Conservation (phyloP, 2,888 invertebrate species). For the Campoletis raptor region DNA sequence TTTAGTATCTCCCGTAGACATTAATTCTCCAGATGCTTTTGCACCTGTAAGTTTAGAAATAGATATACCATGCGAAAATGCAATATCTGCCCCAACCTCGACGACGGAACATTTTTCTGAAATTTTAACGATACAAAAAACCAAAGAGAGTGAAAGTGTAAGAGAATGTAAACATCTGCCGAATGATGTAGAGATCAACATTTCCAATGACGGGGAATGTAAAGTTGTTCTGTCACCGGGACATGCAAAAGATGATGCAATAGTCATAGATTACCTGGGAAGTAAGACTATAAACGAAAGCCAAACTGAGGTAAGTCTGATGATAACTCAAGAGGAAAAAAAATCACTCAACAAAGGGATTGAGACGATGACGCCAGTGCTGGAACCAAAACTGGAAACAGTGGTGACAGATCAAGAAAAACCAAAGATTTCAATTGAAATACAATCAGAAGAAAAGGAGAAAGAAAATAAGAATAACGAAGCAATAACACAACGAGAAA, state of each 20-base stretch:
- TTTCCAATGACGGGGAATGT: neutral
- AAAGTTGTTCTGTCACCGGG: neutral
- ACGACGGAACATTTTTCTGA: constrained; percentile 20
- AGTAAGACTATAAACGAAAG: neutral
- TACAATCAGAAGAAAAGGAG: neutral
- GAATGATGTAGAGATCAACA: constrained; percentile 21
- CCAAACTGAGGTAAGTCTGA: neutral
- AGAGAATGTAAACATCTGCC: neutral
- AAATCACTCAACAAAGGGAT: neutral
- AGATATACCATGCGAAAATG: constrained; percentile 4
- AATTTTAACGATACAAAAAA: neutral
- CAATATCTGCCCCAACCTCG: constrained; percentile 25
- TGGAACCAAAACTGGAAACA: neutral
- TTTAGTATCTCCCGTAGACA: constrained; percentile 24
- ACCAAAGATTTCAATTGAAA: neutral
- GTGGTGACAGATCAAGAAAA: neutral
- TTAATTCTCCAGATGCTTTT: constrained; percentile 2
- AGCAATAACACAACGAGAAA: neutral
- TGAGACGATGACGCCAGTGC: neutral
- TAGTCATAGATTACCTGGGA: neutral
- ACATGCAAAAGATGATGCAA: neutral
- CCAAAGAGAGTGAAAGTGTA: neutral
- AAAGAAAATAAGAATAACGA: neutral
- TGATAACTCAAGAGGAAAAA: neutral
- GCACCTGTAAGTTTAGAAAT: constrained; percentile 40